Percentiles rank a stretch among this genome's conserved stretches.
Evolutionary conservation across 2,113 vertebrate genomes (phyloP).

Genomic region (Stegastes partitus): DNA sequence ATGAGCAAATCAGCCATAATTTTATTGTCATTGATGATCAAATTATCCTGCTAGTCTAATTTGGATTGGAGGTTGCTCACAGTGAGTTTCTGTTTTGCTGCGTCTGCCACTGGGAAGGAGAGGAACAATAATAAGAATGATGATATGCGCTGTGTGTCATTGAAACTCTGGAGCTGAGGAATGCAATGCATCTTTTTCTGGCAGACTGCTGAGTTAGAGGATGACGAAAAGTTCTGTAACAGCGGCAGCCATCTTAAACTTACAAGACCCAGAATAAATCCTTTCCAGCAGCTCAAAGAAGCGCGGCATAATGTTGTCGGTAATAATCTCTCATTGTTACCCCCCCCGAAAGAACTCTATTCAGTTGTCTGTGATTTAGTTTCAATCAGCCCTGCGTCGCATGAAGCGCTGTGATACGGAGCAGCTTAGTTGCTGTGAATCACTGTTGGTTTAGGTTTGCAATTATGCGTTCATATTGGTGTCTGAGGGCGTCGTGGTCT

Average conservation of each 20-base stretch:
- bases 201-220: constrained; percentile 45
- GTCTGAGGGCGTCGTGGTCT: not conserved
- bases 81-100: constrained; percentile 14
- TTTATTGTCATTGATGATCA: constrained; percentile 65
- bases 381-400: not conserved
- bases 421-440: not conserved
- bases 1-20: constrained; percentile 70
- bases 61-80: constrained; percentile 37
- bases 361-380: not conserved
- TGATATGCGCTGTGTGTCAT: constrained; percentile 11
- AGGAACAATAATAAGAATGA: constrained; percentile 19
- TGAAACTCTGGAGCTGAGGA: constrained; percentile 16
- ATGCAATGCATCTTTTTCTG: constrained; percentile 32
- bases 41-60: constrained; percentile 60
- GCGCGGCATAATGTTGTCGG: not conserved
- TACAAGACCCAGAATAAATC: constrained; percentile 29
- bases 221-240: constrained; percentile 65
- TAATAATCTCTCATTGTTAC: constrained; percentile 21
- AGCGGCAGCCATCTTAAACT: constrained; percentile 36
- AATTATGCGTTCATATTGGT: not conserved
- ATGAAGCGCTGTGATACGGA: not conserved
- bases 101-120: constrained; percentile 23
- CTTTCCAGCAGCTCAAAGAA: constrained; percentile 13
- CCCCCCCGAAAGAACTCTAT: not conserved
- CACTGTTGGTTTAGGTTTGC: not conserved